Evolutionary conservation across 23 tunicate species (phyloP).

Genomic region (Botrylloides violaceus): DNA sequence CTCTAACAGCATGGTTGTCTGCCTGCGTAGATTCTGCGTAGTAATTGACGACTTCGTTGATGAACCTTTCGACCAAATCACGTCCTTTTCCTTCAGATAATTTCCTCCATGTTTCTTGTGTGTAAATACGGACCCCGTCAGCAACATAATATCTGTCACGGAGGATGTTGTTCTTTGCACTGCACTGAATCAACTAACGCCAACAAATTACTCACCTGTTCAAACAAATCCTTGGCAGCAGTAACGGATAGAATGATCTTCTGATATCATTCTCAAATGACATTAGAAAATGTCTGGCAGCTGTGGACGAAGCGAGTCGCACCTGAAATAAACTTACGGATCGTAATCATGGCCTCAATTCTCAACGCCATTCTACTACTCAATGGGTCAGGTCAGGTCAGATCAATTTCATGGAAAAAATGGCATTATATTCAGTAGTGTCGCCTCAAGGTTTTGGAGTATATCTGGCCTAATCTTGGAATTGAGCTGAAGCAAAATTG

Average conservation of each 20-base stretch:
- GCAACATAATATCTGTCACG: slow-evolving; percentile 77
- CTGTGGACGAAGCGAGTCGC: slow-evolving; percentile 82
- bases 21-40: slow-evolving; percentile 71
- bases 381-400: no score
- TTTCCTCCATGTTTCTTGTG: slow-evolving; percentile 76
- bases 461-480: no score
- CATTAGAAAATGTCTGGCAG: slow-evolving; percentile 53
- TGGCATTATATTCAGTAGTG: neutral
- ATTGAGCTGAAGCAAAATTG: no score
- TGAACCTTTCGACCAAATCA: slow-evolving; percentile 67
- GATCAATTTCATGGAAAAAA: no score
- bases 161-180: neutral
- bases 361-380: no score
- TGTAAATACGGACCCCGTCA: slow-evolving; percentile 81
- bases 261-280: slow-evolving; percentile 20
- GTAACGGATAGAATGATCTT: slow-evolving; percentile 24
- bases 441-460: no score
- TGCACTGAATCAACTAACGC: no score
- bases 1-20: slow-evolving; percentile 94
- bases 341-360: no score
- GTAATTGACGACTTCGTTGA: slow-evolving; percentile 46
- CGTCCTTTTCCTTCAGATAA: slow-evolving; percentile 58
- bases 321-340: slow-evolving; percentile 20
- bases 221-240: slow-evolving; percentile 72
- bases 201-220: slow-evolving; percentile 22